Percentiles rank a stretch among this genome's conserved stretches.
Conservation (phyloP, 2,113 vertebrate species). For the Bettongia penicillata region DNA sequence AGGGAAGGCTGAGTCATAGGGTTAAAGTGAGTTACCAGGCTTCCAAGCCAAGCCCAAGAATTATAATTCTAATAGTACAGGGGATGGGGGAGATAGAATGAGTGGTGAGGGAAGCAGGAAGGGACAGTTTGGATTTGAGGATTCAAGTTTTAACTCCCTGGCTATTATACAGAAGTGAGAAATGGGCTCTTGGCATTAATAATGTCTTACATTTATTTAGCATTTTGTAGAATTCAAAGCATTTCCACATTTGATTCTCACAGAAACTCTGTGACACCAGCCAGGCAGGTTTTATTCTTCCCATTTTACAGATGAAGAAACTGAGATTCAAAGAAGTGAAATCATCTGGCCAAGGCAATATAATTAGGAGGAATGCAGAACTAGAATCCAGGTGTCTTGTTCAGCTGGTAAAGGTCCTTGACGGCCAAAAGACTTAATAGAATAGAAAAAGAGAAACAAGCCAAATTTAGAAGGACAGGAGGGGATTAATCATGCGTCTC, state of each 20-base stretch:
- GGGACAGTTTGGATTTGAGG: background rate
- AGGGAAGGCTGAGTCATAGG: background rate
- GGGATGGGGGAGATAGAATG: background rate
- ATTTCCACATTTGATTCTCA: background rate
- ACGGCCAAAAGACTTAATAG: background rate
- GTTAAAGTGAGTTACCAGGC: background rate
- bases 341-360: background rate
- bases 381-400: background rate
- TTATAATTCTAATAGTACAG: background rate
- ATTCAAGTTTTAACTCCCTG: background rate
- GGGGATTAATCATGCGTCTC: background rate
- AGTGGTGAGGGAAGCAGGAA: background rate
- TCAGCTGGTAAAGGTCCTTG: background rate
- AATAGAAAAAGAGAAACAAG: background rate
- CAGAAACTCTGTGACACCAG: background rate
- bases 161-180: background rate
- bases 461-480: background rate
- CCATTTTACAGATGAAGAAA: constrained; percentile 40
- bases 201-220: background rate
- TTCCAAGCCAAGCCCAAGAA: background rate
- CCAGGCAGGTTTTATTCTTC: background rate
- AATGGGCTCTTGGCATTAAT: background rate
- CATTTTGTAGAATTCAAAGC: background rate
- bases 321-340: constrained; percentile 31
- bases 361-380: background rate